Percentiles rank a stretch among this genome's conserved stretches.
These are phyloP conservation scores for Semotilus atromaculatus DNA, from an alignment of 2,797 vertebrate species.

Conservation along the genomic window DNA sequence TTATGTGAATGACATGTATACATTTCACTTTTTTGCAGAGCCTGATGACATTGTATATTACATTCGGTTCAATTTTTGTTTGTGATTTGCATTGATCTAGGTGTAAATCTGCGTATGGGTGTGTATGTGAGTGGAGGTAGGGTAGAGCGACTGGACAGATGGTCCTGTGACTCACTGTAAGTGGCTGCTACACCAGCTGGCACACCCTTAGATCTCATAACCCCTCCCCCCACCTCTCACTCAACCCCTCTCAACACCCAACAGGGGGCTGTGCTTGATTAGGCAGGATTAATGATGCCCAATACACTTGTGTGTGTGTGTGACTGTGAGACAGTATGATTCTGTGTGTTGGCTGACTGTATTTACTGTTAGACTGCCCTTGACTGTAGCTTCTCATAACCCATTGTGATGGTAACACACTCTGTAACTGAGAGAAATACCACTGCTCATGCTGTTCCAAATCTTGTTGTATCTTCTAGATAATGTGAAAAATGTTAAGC, in stretches of 20 bases:
- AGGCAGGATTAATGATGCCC: slow-evolving; percentile 79
- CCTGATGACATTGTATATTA: background rate
- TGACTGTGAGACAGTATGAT: slow-evolving; percentile 42
- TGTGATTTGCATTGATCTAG: background rate
- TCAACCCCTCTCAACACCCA: slow-evolving; percentile 66
- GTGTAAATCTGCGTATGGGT: slow-evolving; percentile 40
- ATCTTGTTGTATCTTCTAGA: background rate
- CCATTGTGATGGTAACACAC: slow-evolving; percentile 57
- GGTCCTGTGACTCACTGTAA: slow-evolving; percentile 78
- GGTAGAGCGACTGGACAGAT: slow-evolving; percentile 71
- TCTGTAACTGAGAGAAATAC: slow-evolving; percentile 4
- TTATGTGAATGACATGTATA: background rate
- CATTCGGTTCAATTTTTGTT: background rate
- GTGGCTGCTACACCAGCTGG: slow-evolving; percentile 80
- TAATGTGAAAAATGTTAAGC: too few relatives aligned
- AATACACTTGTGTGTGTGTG: slow-evolving; percentile 56
- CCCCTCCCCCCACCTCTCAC: slow-evolving; percentile 61
- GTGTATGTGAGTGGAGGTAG: slow-evolving; percentile 32
- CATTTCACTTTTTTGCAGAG: background rate
- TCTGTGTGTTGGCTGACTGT: slow-evolving; percentile 60
- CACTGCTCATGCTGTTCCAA: background rate
- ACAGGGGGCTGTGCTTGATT: slow-evolving; percentile 74
- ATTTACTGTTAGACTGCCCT: slow-evolving; percentile 61
- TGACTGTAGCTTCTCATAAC: slow-evolving; percentile 55
- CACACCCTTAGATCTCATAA: slow-evolving; percentile 66